Base-by-base conservation (phyloP, 1,140 invertebrate species). In the Micrasema minimum region DNA sequence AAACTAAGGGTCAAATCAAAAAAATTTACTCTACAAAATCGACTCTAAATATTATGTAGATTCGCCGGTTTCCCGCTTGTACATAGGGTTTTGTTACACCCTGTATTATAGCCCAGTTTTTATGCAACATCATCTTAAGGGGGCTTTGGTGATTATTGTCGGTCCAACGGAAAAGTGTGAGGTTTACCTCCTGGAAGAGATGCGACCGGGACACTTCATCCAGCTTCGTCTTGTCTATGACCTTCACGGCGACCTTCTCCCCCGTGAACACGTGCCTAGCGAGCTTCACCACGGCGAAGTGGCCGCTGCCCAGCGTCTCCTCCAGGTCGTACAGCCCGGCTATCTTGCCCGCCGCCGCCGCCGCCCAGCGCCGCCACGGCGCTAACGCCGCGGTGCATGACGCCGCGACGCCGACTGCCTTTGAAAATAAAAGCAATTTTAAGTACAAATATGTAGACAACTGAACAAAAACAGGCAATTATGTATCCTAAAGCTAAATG, bases 211-310 rank as follows among this genome's bases (percentile, higher is more conserved):
- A 98, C 9, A 97, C 90, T 77, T 97, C 94, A 85, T 99, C 98
- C 76, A 99, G 85, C 84, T 98, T 98, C 64, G 91, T 96, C 85
- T 99, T 99, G 83, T 99, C 98, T 78, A 99, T 99, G 53, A 99
- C 92, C 87, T 94, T 94, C 41, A 94, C 93, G 53, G 92, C 93
- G 55, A 99, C 98, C 85, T 97, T 97, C 87, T 98, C 96, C n/a
- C 97, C 97, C 43, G 98, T 99, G 82, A 99, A 99, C 45, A 99
- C 97, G 88, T 99, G 98, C 72, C 94, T 87, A 9, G 98, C 98
- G 71, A 98, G 85, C 87, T 99, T 99, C 18, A 99, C 98, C 53
- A 99, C 96, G 66, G 98, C 98, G 89, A 99, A 99, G 87, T 99
- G 97, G 48, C 97, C 97, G 68, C 92, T 90, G 10, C 95, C 95